Base-by-base conservation (phyloP, 2,888 invertebrate species). In the Anticlea derivata region DNA sequence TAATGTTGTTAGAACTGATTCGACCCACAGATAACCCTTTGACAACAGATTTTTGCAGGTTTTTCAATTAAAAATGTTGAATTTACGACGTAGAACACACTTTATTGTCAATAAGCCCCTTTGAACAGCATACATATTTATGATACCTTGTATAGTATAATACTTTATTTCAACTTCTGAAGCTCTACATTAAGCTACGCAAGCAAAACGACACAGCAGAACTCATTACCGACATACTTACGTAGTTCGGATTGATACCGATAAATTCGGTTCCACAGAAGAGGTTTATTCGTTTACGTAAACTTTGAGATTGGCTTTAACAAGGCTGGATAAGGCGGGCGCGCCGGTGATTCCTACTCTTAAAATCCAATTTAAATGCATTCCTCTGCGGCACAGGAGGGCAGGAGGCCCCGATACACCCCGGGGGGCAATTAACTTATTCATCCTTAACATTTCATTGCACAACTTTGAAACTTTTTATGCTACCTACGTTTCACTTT, bases 351-450 rank as follows among this genome's bases (percentile, higher is more conserved):
- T 90, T 90, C 88, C 88, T 86, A 85, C 87, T 89, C 90, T 89
- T 90, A 90, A 89, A 90, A 89, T 88, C 89, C 89, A 89, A 90
- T 90, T 90, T 90, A 90, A 90, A 90, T 90, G 90, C 89, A 90
- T 90, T 90, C 89, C 90, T 88, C 87, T 87, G 88, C 82, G 87
- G 86, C 89, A 78, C 88, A 85, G 86, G 84, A 85, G 84, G 51
- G 46, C 51, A 41, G 27, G 48, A 48, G 38, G 46, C 78, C 69
- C 75, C 87, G 87, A 88, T 89, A 87, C 86, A 81, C 88, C 84
- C 83, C 75, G 65, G 86, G 83, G 89, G 74, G 83, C 89, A 89
- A 89, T 90, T 90, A 90, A 88, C 88, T 88, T 89, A 89, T 89
- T 87, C 89, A 88, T 87, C 88, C 89, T 86, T 86, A 88, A 87